Percentiles rank a stretch among this genome's conserved stretches.
Evolutionary conservation across 2,888 invertebrate genomes (phyloP).

Genomic region (Auanema freiburgensis): DNA sequence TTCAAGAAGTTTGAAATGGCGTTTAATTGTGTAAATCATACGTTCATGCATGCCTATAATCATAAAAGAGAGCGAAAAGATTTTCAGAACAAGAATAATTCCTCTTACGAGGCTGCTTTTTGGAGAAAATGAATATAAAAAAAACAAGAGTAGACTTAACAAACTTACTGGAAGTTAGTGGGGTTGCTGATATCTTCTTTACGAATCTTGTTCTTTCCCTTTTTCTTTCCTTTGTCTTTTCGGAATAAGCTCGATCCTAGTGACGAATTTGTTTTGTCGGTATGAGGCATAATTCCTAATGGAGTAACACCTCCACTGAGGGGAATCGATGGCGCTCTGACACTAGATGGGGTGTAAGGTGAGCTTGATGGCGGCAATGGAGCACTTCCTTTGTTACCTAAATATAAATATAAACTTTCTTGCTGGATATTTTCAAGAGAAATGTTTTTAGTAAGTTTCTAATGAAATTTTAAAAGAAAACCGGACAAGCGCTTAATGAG

Average conservation of each 20-base stretch:
- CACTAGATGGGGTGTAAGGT: slow-evolving; percentile 28
- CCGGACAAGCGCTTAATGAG: slow-evolving; percentile 6
- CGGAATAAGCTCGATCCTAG: slow-evolving; percentile 14
- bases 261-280: slow-evolving; percentile 18
- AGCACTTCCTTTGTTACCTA: too few relatives aligned
- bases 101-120: too few relatives aligned
- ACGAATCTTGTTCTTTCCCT: slow-evolving; percentile 46
- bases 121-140: too few relatives aligned
- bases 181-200: slow-evolving; percentile 63
- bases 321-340: slow-evolving; percentile 2
- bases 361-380: slow-evolving; percentile 32
- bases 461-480: not conserved
- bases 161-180: slow-evolving; percentile 65
- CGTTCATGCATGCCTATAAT: too few relatives aligned
- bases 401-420: not conserved
- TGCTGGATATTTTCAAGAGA: not conserved
- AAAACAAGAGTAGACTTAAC: too few relatives aligned
- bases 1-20: too few relatives aligned
- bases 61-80: too few relatives aligned
- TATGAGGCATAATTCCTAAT: slow-evolving; percentile 36
- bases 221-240: slow-evolving; percentile 35
- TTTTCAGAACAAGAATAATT: too few relatives aligned
- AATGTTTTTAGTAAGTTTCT: not conserved
- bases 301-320: slow-evolving; percentile 33
- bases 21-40: too few relatives aligned